Conservation (phyloP, 2,113 vertebrate species). For the Chrysochloris asiatica region DNA sequence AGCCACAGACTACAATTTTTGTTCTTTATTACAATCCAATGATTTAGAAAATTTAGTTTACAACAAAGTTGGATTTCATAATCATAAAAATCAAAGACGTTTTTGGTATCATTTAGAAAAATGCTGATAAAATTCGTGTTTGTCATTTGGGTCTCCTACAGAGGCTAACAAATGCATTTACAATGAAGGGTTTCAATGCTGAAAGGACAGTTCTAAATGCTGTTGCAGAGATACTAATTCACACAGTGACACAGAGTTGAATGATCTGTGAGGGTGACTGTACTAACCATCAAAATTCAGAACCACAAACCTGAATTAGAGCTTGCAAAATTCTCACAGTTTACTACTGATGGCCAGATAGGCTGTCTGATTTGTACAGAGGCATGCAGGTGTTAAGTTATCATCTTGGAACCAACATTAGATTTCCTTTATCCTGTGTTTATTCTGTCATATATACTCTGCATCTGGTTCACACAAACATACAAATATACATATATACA, state of each 20-base stretch:
- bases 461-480: not conserved
- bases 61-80: not conserved
- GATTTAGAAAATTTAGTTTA: not conserved
- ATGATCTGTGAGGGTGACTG: not conserved
- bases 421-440: not conserved
- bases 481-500: not conserved
- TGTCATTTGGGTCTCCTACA: not conserved
- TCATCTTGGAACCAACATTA: not conserved
- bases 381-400: not conserved
- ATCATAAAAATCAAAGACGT: not conserved
- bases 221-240: conserved; percentile 33
- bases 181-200: not conserved
- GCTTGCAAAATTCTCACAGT: not conserved
- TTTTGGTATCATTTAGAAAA: not conserved
- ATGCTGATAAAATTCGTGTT: conserved; percentile 39
- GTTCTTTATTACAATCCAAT: not conserved
- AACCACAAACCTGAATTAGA: not conserved
- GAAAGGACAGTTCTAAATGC: conserved; percentile 42
- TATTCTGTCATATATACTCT: not conserved
- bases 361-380: not conserved
- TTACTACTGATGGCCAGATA: not conserved
- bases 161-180: conserved; percentile 16
- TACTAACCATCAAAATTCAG: not conserved
- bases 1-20: not conserved
- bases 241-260: not conserved